Evolutionary conservation across 2,888 invertebrate genomes (phyloP).

Genomic region (Melanotus villosus): DNA sequence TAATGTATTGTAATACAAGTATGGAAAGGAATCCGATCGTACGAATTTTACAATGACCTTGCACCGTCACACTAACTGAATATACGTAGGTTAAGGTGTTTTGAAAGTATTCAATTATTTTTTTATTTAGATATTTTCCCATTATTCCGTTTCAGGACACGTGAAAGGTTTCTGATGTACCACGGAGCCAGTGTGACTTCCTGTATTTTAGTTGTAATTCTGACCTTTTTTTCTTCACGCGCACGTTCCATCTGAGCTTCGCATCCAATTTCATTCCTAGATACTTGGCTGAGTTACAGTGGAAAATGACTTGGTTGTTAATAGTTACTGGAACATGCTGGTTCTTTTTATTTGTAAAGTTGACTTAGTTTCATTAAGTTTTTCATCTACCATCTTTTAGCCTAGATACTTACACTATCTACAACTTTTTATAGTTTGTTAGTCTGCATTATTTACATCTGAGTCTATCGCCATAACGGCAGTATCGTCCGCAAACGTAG

Average conservation of each 20-base stretch:
- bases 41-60: no score
- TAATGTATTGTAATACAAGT: no score
- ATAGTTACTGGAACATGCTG: background rate
- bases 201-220: slow-evolving; percentile 8
- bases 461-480: background rate
- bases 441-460: slow-evolving; percentile 3
- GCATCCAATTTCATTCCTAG: slow-evolving; percentile 26
- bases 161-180: no score
- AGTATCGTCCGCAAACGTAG: slow-evolving; percentile 34
- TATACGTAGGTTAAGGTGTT: no score
- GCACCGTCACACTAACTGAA: no score
- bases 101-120: no score
- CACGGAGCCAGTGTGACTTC: slow-evolving; percentile 22
- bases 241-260: slow-evolving; percentile 15
- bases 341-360: slow-evolving; percentile 45
- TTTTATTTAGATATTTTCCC: no score
- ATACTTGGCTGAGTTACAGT: slow-evolving; percentile 29
- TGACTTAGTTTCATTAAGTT: slow-evolving; percentile 48
- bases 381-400: slow-evolving; percentile 47
- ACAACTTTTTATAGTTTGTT: slow-evolving; percentile 20
- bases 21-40: no score
- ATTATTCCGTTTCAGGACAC: no score
- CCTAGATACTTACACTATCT: slow-evolving; percentile 31
- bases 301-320: slow-evolving; percentile 3
- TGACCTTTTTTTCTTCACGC: slow-evolving; percentile 22